Evolutionary conservation across 2,888 invertebrate species (phyloP).

Genomic region (Cyaniris semiargus): DNA sequence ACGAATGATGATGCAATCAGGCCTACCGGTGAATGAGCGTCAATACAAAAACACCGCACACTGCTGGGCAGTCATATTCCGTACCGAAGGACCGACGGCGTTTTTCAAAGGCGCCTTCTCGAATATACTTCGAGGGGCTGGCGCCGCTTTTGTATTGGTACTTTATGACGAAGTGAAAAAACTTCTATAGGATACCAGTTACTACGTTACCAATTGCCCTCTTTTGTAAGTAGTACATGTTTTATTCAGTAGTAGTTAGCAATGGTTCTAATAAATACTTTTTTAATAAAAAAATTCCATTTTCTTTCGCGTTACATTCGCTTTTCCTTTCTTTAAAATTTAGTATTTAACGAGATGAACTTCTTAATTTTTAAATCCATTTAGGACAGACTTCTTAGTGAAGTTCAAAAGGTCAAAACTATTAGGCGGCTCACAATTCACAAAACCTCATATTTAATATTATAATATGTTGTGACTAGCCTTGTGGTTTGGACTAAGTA

Average conservation of each 20-base stretch:
- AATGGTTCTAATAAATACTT: background rate
- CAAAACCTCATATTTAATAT: too few species aligned
- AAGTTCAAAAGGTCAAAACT: background rate
- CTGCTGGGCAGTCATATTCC: slow-evolving; percentile 91
- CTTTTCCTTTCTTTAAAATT: background rate
- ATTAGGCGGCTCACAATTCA: background rate
- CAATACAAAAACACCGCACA: slow-evolving; percentile 94
- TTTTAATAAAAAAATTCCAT: background rate
- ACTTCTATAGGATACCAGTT: slow-evolving; percentile 61
- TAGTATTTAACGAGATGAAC: background rate
- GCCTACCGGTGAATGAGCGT: slow-evolving; percentile 86
- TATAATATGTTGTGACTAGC: background rate
- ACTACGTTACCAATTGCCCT: background rate
- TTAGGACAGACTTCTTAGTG: background rate
- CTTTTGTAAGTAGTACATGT: background rate
- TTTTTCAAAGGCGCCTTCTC: slow-evolving; percentile 98
- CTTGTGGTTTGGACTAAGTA: background rate
- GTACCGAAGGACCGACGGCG: slow-evolving; percentile 88
- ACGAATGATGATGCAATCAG: slow-evolving; percentile 99
- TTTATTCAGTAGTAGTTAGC: background rate
- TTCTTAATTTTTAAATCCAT: background rate
- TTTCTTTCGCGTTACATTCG: background rate
- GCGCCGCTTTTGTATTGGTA: slow-evolving; percentile 94
- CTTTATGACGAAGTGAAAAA: slow-evolving; percentile 93
- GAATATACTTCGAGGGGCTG: slow-evolving; percentile 94